Base-by-base conservation (phyloP, 2,888 invertebrate species). In the Eumerus sabulonum region DNA sequence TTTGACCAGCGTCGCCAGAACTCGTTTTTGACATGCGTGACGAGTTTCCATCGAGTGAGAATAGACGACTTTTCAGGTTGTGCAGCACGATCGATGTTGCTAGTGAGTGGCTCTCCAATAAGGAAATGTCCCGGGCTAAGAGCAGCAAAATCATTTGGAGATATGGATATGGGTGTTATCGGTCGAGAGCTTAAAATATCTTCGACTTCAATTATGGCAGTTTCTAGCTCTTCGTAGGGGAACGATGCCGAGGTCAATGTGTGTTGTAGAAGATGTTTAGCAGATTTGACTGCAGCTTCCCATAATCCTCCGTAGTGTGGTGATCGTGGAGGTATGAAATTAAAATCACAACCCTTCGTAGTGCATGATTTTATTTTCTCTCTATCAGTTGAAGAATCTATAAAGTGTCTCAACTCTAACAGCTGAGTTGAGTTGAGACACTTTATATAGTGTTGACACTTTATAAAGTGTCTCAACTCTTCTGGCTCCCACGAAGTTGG, bases 51-150 rank as follows among this genome's bases (percentile, higher is more conserved):
- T n/a, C n/a, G n/a, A n/a, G n/a, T n/a, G 9, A 16, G 16, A 16
- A 45, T 5, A 4, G 13, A 45, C 3, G 7, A 16, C 9, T 45
- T 45, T 45, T 13, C 45, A 45, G 13, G 45, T 9, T 5, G 17
- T 36, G 56, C 45, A 5, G 36, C 11, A 36, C 36, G 36, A 9
- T 36, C 36, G 11, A 36, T 36, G 36, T 11, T 36, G 42, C 14
- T 48, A 7, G 0, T 47, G 12, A 53, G 14, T 13, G 57, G 53
- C 16, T 42, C 44, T 9, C 12, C 60, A 53, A 60, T 53, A 3
- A 60, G 45, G 13, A 50, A 44, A 13, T 59, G 59, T 11, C 42
- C 59, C n/a, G 68, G 70, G 9, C 60, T n/a, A n/a, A n/a, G n/a
- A n/a, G n/a, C n/a, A n/a, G n/a, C n/a, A n/a, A n/a, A n/a, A n/a